A percentile compares a stretch with the other conserved stretches of the same genome.
Conservation (phyloP, 1,140 invertebrate species). For the Uloborus diversus region DNA sequence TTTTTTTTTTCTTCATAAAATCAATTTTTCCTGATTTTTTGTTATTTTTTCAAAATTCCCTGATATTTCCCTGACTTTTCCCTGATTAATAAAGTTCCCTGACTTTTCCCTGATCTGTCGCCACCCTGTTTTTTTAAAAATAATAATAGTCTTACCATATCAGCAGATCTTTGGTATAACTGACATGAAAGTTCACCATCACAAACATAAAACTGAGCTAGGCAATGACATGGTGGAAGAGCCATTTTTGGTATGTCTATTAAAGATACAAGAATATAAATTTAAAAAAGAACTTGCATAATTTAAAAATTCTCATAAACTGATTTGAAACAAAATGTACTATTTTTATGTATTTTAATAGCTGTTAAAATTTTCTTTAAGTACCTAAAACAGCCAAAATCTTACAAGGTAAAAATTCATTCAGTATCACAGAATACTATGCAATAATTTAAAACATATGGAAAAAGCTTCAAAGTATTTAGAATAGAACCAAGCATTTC, state of each 20-base stretch:
- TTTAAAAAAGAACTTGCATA: not conserved
- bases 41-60: too few species aligned
- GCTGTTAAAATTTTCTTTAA: too few species aligned
- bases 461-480: too few species aligned
- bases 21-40: too few species aligned
- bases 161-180: slow-evolving; percentile 95
- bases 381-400: not conserved
- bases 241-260: slow-evolving; percentile 92
- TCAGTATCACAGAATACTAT: not conserved
- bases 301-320: not conserved
- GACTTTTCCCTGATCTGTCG: too few species aligned
- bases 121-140: too few species aligned
- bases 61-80: too few species aligned
- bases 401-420: not conserved
- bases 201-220: slow-evolving; percentile 94
- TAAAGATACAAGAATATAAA: slow-evolving; percentile 34
- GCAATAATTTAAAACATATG: not conserved
- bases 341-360: too few species aligned
- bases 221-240: slow-evolving; percentile 94
- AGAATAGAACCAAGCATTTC: too few species aligned
- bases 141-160: slow-evolving; percentile 74
- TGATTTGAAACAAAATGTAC: not conserved
- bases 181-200: slow-evolving; percentile 85
- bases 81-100: too few species aligned
- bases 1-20: too few species aligned